These are phyloP conservation scores for Mycogona germanica DNA, from an alignment of 2,888 invertebrate species.

Conservation along the genomic window DNA sequence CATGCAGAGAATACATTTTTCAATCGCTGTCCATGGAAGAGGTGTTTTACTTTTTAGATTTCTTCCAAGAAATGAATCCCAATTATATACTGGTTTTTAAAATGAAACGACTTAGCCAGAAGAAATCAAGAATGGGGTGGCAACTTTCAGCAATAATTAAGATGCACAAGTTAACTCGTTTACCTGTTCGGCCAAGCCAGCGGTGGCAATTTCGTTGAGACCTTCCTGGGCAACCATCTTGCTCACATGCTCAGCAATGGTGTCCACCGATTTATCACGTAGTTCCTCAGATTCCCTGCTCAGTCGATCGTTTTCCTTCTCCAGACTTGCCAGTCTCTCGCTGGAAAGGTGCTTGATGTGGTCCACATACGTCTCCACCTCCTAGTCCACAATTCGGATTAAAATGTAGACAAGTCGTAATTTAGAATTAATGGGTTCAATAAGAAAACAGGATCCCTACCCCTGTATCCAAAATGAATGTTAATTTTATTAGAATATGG, in stretches of 20 bases:
- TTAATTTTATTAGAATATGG: too few species aligned
- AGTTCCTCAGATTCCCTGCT: conserved; percentile 20
- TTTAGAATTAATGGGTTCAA: too few species aligned
- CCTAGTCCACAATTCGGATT: too few species aligned
- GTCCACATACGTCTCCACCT: conserved; percentile 35
- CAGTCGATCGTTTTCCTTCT: conserved; percentile 24
- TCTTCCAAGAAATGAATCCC: too few species aligned
- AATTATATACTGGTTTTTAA: too few species aligned
- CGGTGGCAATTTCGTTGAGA: conserved; percentile 33
- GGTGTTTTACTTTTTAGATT: too few species aligned
- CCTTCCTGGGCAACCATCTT: conserved; percentile 35
- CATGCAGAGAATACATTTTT: too few species aligned
- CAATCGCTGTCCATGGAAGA: too few species aligned
- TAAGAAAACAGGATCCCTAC: too few species aligned
- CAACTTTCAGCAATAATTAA: background rate
- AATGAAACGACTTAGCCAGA: too few species aligned
- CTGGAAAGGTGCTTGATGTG: conserved; percentile 33
- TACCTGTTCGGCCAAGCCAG: conserved; percentile 35
- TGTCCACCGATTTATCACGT: background rate
- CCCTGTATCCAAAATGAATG: conserved; percentile 4
- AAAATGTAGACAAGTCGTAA: too few species aligned
- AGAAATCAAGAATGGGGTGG: background rate
- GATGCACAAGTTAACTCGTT: background rate
- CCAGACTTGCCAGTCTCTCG: conserved; percentile 27
- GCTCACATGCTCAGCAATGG: conserved; percentile 7